Evolutionary conservation across 2,797 vertebrate genomes (phyloP).

Genomic region (Typhlichthys subterraneus): DNA sequence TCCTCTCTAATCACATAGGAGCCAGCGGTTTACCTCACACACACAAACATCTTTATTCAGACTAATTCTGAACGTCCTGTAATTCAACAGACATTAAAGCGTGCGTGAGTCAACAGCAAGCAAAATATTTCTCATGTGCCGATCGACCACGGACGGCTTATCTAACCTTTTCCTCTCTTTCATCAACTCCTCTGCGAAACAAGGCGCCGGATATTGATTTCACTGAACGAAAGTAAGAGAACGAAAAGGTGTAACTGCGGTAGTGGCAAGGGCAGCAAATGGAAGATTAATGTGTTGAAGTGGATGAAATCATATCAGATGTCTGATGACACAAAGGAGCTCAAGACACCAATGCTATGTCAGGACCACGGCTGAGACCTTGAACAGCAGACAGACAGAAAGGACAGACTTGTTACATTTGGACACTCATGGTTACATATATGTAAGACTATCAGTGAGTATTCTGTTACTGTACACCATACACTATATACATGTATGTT

Average conservation of each 20-base stretch:
- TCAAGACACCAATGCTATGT: background rate
- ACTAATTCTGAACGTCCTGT: background rate
- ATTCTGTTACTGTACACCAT: too few relatives aligned
- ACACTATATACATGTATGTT: too few relatives aligned
- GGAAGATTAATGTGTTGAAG: constrained; percentile 15
- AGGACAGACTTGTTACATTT: too few relatives aligned
- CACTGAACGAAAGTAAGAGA: constrained; percentile 7
- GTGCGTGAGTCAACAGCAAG: background rate
- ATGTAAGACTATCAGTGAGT: too few relatives aligned
- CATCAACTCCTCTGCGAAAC: background rate
- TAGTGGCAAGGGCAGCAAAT: background rate
- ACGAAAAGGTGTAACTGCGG: constrained; percentile 14
- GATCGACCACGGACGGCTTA: constrained; percentile 15
- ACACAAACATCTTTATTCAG: background rate
- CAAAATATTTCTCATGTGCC: constrained; percentile 5
- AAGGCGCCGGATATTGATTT: constrained; percentile 25
- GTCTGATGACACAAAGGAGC: background rate
- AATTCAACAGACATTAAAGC: background rate
- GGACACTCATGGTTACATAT: too few relatives aligned
- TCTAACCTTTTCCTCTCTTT: constrained; percentile 28
- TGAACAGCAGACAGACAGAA: too few relatives aligned
- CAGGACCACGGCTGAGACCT: too few relatives aligned
- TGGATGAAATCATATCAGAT: constrained; percentile 31
- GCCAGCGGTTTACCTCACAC: constrained; percentile 3
- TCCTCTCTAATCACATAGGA: constrained; percentile 6